phyloP scores from a whole-genome alignment of 2,888 invertebrate genomes.

The Perdita meconis region DNA sequence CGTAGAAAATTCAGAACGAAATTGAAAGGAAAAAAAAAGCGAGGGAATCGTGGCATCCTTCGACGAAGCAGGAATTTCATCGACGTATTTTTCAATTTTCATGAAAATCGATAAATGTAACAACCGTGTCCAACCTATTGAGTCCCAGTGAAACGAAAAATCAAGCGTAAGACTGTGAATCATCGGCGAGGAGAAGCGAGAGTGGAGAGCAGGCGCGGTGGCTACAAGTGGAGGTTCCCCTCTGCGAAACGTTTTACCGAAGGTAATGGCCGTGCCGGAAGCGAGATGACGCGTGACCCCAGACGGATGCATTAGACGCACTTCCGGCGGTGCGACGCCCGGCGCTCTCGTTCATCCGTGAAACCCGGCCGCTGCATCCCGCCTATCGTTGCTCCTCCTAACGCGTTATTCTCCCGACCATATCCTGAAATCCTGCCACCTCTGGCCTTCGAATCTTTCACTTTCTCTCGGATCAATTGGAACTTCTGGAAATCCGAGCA shows the following conservation, averaged over 20 bases:
- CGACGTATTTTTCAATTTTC: not conserved
- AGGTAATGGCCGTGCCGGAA: slow-evolving; percentile 83
- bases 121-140: not conserved
- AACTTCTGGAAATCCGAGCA: not conserved
- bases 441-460: not conserved
- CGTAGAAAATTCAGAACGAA: slow-evolving; percentile 11
- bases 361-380: slow-evolving; percentile 67
- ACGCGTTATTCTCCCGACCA: slow-evolving; percentile 57
- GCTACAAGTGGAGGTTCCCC: slow-evolving; percentile 58
- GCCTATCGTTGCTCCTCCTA: slow-evolving; percentile 66
- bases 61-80: slow-evolving; percentile 13
- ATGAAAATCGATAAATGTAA: not conserved
- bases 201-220: slow-evolving; percentile 28
- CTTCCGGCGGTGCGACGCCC: slow-evolving; percentile 85
- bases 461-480: not conserved
- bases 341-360: slow-evolving; percentile 68
- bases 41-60: not conserved
- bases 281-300: slow-evolving; percentile 83
- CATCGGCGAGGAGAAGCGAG: slow-evolving; percentile 18
- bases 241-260: slow-evolving; percentile 72
- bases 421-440: slow-evolving; percentile 35
- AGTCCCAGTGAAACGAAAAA: not conserved
- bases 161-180: slow-evolving; percentile 17
- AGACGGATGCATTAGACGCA: slow-evolving; percentile 87
- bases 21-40: not conserved